Percentiles rank a stretch among this genome's conserved stretches.
Evolutionary conservation across 2,888 invertebrate genomes (phyloP).

Genomic region (Selenia dentaria): DNA sequence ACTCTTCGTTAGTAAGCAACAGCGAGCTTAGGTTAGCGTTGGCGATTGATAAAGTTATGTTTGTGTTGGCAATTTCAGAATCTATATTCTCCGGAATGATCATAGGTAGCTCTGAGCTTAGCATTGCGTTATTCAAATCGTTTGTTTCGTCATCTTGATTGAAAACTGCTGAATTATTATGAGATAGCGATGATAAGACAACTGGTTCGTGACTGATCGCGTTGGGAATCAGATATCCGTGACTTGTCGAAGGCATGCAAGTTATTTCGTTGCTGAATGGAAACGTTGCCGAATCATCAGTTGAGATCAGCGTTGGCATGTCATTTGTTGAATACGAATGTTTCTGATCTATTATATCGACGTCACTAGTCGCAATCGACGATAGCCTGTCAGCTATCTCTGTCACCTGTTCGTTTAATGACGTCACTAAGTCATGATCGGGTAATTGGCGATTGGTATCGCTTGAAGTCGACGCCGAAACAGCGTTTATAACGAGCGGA

Average conservation of each 20-base stretch:
- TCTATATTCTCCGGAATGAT: conserved; percentile 75
- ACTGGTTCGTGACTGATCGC: conserved; percentile 84
- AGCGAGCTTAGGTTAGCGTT: conserved; percentile 86
- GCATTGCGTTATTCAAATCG: conserved; percentile 50
- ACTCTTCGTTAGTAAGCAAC: conserved; percentile 79
- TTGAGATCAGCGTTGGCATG: conserved; percentile 66
- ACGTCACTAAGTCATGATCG: conserved; percentile 74
- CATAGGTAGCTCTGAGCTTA: conserved; percentile 62
- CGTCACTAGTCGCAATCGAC: conserved; percentile 65
- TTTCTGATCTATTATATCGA: conserved; percentile 66
- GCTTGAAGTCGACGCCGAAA: conserved; percentile 53
- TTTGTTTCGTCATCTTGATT: conserved; percentile 65
- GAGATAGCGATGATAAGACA: conserved; percentile 79
- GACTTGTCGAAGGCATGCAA: conserved; percentile 86
- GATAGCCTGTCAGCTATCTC: conserved; percentile 78
- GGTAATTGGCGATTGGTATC: conserved; percentile 66
- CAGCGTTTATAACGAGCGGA: conserved; percentile 74
- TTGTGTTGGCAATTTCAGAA: conserved; percentile 68
- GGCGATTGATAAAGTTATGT: conserved; percentile 83
- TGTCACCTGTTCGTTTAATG: conserved; percentile 78
- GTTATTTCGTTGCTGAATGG: conserved; percentile 69
- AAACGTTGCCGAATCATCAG: conserved; percentile 55
- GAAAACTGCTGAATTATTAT: conserved; percentile 75
- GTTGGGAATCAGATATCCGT: conserved; percentile 86
- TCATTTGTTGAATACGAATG: conserved; percentile 78